Evolutionary conservation across 2,797 vertebrate species (phyloP).

Genomic region (Neoniphon sammara): DNA sequence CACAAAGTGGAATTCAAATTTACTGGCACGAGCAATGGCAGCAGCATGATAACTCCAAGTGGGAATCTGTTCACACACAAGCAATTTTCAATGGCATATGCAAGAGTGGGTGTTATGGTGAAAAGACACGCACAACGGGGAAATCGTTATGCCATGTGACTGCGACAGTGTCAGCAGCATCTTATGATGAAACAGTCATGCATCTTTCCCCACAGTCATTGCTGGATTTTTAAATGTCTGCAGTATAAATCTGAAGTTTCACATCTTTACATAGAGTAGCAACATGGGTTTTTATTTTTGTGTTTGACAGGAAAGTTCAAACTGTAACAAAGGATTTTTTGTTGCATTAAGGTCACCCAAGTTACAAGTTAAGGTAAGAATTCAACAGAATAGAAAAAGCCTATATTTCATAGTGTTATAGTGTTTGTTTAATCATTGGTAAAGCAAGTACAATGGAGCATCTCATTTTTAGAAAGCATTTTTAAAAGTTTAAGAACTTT

Average conservation of each 20-base stretch:
- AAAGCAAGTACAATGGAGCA: not conserved
- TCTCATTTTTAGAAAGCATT: not conserved
- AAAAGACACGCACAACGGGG: conserved; percentile 2
- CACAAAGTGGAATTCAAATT: conserved; percentile 9
- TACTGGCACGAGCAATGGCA: not conserved
- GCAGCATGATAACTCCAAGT: too few relatives aligned
- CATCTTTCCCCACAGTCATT: conserved; percentile 46
- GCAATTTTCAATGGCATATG: too few relatives aligned
- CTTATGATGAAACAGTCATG: conserved; percentile 54
- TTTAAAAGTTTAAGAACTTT: not conserved
- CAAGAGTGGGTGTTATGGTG: not conserved
- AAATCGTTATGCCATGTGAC: conserved; percentile 25
- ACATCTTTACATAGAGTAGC: not conserved
- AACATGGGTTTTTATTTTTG: not conserved
- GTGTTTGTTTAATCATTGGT: not conserved
- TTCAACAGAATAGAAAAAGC: not conserved
- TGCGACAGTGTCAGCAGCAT: conserved; percentile 7
- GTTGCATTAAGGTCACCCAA: not conserved
- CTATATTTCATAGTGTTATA: not conserved
- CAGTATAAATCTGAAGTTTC: not conserved
- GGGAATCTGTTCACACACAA: not conserved
- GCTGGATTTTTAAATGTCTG: not conserved
- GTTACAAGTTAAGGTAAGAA: not conserved
- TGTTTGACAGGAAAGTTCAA: not conserved
- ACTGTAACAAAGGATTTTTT: not conserved